phyloP scores from a whole-genome alignment of 2,797 vertebrate species.

The Helostoma temminkii region DNA sequence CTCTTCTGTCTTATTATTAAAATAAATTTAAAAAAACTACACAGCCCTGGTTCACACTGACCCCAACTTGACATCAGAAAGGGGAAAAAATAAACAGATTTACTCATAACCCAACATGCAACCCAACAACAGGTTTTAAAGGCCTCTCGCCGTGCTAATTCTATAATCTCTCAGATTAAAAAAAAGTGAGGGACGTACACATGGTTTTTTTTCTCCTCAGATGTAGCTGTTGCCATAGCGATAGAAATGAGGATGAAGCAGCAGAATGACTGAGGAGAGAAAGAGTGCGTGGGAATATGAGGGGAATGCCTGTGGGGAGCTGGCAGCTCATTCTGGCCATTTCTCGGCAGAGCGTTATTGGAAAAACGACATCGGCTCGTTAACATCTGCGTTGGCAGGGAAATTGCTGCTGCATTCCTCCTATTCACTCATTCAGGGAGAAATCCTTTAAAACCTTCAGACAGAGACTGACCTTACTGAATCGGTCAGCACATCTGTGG shows the following conservation, averaged over 20 bases:
- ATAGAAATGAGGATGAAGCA: constrained; percentile 56
- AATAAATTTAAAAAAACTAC: background rate
- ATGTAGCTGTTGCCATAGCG: constrained; percentile 75
- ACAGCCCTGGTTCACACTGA: constrained; percentile 13
- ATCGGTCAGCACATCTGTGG: background rate
- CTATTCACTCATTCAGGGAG: constrained; percentile 12
- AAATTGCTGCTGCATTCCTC: constrained; percentile 23
- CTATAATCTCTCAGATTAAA: constrained; percentile 66
- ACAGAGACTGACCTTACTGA: background rate
- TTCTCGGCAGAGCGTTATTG: constrained; percentile 29
- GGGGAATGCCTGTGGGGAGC: constrained; percentile 14
- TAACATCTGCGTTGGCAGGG: constrained; percentile 17
- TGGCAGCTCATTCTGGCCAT: constrained; percentile 25
- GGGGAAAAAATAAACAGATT: constrained; percentile 4
- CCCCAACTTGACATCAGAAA: constrained; percentile 7
- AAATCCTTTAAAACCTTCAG: constrained; percentile 27
- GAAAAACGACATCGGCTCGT: constrained; percentile 12
- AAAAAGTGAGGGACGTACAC: constrained; percentile 35
- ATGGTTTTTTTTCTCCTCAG: constrained; percentile 35
- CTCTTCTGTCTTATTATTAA: background rate
- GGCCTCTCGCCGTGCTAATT: constrained; percentile 59
- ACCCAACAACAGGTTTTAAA: constrained; percentile 50
- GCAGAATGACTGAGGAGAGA: constrained; percentile 35
- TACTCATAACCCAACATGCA: constrained; percentile 2
- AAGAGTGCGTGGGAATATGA: constrained; percentile 56